These are phyloP conservation scores for Chloroclystis v-ata DNA, from an alignment of 2,888 invertebrate species.

Conservation along the genomic window DNA sequence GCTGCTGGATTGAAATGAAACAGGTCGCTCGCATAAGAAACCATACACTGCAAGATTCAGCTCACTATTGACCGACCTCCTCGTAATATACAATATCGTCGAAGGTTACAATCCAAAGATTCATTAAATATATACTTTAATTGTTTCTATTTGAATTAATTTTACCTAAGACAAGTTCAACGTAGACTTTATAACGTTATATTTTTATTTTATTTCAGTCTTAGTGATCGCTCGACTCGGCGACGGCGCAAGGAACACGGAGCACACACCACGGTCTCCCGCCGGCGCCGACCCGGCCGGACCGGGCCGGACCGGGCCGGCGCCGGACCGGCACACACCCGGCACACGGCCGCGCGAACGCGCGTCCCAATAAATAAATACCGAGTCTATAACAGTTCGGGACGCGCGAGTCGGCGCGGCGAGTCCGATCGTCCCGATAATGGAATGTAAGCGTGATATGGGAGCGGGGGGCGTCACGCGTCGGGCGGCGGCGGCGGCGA, in stretches of 20 bases:
- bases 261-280: slow-evolving; percentile 40
- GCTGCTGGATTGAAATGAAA: slow-evolving; percentile 72
- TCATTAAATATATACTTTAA: slow-evolving; percentile 71
- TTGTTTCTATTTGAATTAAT: slow-evolving; percentile 75
- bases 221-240: slow-evolving; percentile 74
- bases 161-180: slow-evolving; percentile 75
- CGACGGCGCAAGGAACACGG: slow-evolving; percentile 66
- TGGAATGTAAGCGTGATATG: slow-evolving; percentile 77
- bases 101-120: slow-evolving; percentile 65
- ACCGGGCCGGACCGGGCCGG: slow-evolving; percentile 25
- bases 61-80: slow-evolving; percentile 60
- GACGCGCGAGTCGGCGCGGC: slow-evolving; percentile 59
- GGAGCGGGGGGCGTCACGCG: slow-evolving; percentile 48
- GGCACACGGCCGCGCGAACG: slow-evolving; percentile 28
- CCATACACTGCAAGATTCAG: slow-evolving; percentile 69
- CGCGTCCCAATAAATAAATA: slow-evolving; percentile 72
- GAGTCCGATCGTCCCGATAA: slow-evolving; percentile 66
- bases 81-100: slow-evolving; percentile 63
- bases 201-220: slow-evolving; percentile 76
- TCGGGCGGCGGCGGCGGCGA: slow-evolving; percentile 49
- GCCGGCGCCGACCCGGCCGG: slow-evolving; percentile 26
- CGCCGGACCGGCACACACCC: slow-evolving; percentile 35
- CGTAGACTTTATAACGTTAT: slow-evolving; percentile 72
- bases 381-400: slow-evolving; percentile 72
- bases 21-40: slow-evolving; percentile 68